These are phyloP conservation scores for Ennomos fuscantarius DNA, from an alignment of 2,888 invertebrate species.

Conservation along the genomic window DNA sequence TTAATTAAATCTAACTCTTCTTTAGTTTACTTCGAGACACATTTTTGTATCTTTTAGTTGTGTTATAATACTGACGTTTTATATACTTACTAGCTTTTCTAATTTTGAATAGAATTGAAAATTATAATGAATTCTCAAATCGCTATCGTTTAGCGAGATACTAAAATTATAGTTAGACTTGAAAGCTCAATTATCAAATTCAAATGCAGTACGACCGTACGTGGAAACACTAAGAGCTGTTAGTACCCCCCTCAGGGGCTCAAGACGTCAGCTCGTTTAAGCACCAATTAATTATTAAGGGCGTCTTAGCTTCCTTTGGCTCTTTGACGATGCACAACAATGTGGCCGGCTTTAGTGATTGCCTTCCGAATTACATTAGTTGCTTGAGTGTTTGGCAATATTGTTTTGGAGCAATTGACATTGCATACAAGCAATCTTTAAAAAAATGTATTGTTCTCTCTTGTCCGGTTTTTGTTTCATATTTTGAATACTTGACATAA, in stretches of 20 bases:
- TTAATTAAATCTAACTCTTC: not conserved
- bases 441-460: too few relatives aligned
- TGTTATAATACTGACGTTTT: too few relatives aligned
- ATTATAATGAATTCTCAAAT: too few relatives aligned
- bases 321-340: slow-evolving; percentile 83
- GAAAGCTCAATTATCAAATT: slow-evolving; percentile 32
- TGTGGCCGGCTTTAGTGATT: slow-evolving; percentile 78
- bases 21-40: slow-evolving; percentile 6
- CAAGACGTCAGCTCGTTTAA: slow-evolving; percentile 83
- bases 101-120: too few relatives aligned
- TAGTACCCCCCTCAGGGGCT: slow-evolving; percentile 68
- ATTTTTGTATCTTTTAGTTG: too few relatives aligned
- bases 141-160: too few relatives aligned
- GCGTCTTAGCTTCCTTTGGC: slow-evolving; percentile 74
- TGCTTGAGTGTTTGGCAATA: slow-evolving; percentile 51
- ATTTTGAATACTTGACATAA: too few relatives aligned
- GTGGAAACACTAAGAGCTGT: slow-evolving; percentile 66
- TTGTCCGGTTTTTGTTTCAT: too few relatives aligned
- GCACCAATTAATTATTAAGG: slow-evolving; percentile 83
- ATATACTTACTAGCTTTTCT: too few relatives aligned
- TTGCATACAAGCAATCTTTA: not conserved
- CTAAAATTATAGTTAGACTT: not conserved
- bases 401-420: slow-evolving; percentile 14
- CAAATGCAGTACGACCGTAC: slow-evolving; percentile 23
- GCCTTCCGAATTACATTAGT: slow-evolving; percentile 79